Conservation (phyloP, 2,113 vertebrate genomes). For the Myocastor coypus region DNA sequence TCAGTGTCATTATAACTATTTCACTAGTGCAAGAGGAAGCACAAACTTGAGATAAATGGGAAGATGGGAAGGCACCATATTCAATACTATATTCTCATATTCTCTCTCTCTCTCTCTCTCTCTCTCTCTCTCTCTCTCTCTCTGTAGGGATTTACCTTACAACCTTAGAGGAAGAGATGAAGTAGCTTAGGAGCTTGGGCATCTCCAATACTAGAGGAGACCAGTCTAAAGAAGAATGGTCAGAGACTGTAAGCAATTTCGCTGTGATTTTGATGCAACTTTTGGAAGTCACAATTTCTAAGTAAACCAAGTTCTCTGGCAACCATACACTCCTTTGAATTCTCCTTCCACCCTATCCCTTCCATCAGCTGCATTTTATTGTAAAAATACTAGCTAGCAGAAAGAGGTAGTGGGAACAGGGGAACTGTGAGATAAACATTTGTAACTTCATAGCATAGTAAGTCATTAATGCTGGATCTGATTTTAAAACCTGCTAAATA, state of each 20-base stretch:
- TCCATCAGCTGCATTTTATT: neutral
- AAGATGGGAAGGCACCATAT: neutral
- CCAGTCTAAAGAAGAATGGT: neutral
- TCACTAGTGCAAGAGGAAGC: neutral
- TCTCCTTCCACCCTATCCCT: neutral
- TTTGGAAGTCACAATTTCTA: slow-evolving; percentile 52
- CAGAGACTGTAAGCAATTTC: neutral
- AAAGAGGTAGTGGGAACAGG: neutral
- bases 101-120: neutral
- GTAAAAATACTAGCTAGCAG: slow-evolving; percentile 35
- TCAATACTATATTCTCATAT: neutral
- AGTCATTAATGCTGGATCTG: neutral
- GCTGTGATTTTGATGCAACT: neutral
- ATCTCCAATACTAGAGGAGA: neutral
- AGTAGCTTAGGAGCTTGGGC: neutral
- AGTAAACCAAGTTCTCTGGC: slow-evolving; percentile 39
- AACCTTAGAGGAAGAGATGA: neutral
- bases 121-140: neutral
- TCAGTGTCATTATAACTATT: neutral
- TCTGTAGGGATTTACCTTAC: neutral
- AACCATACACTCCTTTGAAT: slow-evolving; percentile 48
- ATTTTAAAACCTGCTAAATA: neutral
- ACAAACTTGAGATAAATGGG: neutral
- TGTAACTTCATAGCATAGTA: neutral
- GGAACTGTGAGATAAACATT: neutral